Evolutionary conservation across 2,113 vertebrate genomes (phyloP), one percentile per base, ranked within the genome.

Genomic region (Onychorhynchus coronatus): DNA sequence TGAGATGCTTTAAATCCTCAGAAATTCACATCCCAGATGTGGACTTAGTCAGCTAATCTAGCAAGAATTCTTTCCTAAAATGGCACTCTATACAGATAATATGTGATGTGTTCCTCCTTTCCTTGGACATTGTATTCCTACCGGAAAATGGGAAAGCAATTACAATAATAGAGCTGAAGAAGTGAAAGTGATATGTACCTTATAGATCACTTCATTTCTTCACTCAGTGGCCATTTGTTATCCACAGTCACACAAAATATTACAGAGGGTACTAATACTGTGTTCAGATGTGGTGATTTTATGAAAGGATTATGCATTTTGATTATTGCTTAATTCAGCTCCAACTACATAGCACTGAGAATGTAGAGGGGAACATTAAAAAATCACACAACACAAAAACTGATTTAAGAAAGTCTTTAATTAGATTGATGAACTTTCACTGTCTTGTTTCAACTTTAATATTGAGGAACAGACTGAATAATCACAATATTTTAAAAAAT

Each of bases 371-470:
- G 35, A 58, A 81, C 9, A 27, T 46, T 21, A 52, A 80, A 93
- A 96, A 78, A 87, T 65, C 76, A 91, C 88, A 27, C 66, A 73
- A 90, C 1, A 1, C 90, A 92, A 85, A 77, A 91, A 35, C 7
- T 86, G 88, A 94, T 49, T 88, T 85, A 50, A 5, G 10, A 41
- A 95, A 92, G 59, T 71, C 67, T 95, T 96, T 96, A 94, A 96
- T 96, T 71, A 63, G 70, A 37, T 35, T 2, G 6, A 63, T 72
- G 75, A 96, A 93, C 14, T 9, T 80, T 80, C 88, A 88, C 67
- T 80, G 42, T 35, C 65, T 81, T 71, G 13, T 84, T 88, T 86
- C 65, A 59, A 24, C 42, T 88, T 84, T 27, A 88, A 67, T 80
- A 55, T 37, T 77, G n/a, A 94, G 8, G 22, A 95, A 66, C 21